These are phyloP conservation scores for Chrysopa pallens DNA, from an alignment of 1,140 invertebrate genomes.

Conservation along the genomic window DNA sequence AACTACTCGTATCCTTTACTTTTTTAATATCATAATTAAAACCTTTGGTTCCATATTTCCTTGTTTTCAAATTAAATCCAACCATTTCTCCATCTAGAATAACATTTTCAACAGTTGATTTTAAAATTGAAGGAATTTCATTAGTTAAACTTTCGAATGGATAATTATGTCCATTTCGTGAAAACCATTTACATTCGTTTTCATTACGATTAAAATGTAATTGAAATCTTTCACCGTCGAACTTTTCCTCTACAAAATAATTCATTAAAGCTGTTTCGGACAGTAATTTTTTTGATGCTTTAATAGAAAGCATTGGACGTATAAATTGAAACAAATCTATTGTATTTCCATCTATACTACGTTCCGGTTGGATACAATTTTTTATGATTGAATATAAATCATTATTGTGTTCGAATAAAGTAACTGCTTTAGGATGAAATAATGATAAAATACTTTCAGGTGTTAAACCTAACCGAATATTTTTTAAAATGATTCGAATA, in stretches of 20 bases:
- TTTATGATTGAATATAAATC: background rate
- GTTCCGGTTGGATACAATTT: background rate
- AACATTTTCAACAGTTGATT: background rate
- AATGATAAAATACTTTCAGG: background rate
- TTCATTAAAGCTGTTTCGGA: background rate
- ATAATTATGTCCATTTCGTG: background rate
- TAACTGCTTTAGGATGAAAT: background rate
- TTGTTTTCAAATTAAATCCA: background rate
- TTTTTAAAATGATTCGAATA: background rate
- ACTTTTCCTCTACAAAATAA: background rate
- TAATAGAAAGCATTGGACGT: background rate
- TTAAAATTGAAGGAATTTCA: background rate
- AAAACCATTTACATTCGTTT: background rate
- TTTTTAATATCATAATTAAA: background rate
- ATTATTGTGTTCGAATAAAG: background rate
- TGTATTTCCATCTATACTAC: background rate
- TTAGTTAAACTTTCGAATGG: background rate
- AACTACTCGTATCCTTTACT: background rate
- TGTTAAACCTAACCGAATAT: background rate
- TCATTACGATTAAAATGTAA: background rate
- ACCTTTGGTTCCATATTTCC: background rate
- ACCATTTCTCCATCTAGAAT: background rate
- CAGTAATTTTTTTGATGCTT: background rate
- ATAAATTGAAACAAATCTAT: background rate
- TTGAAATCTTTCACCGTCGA: background rate